A percentile compares a stretch with the other conserved stretches of the same genome.
Conservation (phyloP, 2,888 invertebrate genomes). For the Epistrophella euchroma region DNA sequence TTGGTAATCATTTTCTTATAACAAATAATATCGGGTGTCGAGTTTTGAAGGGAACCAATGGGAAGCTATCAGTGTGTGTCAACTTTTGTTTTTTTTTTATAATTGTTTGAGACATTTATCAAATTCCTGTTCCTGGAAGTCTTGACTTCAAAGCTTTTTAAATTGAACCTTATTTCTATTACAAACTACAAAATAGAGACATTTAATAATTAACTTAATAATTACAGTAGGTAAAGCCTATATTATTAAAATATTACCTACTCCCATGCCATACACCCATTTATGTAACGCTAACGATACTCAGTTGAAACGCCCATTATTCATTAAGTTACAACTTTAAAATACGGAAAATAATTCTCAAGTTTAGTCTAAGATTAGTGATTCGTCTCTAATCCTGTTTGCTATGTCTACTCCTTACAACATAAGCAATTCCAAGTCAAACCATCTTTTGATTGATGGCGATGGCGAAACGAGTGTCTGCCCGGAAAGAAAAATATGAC, state of each 20-base stretch:
- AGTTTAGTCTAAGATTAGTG: background rate
- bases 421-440: slow-evolving; percentile 19
- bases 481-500: slow-evolving; percentile 25
- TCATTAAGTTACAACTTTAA: slow-evolving; percentile 13
- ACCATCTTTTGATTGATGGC: slow-evolving; percentile 36
- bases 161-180: background rate
- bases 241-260: slow-evolving; percentile 5
- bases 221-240: background rate
- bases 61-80: too few relatives aligned
- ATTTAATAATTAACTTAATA: background rate
- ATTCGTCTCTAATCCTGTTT: slow-evolving; percentile 4
- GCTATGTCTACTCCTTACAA: slow-evolving; percentile 1
- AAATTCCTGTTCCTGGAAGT: too few relatives aligned
- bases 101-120: too few relatives aligned
- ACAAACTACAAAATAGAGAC: background rate
- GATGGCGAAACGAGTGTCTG: slow-evolving; percentile 39
- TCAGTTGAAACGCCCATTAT: slow-evolving; percentile 39
- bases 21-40: too few relatives aligned
- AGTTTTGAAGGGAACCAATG: too few relatives aligned
- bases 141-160: too few relatives aligned
- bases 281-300: background rate
- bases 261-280: slow-evolving; percentile 35
- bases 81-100: too few relatives aligned
- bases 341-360: slow-evolving; percentile 1
- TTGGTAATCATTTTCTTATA: too few relatives aligned